These are phyloP conservation scores for Paramuricea clavata DNA, from an alignment of 92 coral and sea anemone genomes.

Conservation along the genomic window DNA sequence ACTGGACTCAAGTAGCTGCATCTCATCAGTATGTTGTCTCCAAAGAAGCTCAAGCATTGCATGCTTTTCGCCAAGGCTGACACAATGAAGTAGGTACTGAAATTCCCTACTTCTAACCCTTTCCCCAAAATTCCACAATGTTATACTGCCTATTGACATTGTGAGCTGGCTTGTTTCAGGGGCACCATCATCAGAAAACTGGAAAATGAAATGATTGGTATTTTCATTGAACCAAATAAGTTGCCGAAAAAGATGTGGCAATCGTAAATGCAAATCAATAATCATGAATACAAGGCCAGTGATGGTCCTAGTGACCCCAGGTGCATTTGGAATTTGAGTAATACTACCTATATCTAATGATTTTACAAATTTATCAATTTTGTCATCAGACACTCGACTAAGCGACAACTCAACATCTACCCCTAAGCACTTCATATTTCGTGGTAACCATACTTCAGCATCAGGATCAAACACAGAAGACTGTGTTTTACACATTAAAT, in stretches of 20 bases:
- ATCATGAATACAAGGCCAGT: constrained; percentile 68
- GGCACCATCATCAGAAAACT: constrained; percentile 51
- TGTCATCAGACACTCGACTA: neutral
- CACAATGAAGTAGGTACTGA: neutral
- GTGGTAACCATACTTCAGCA: constrained; percentile 57
- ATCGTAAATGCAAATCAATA: constrained; percentile 54
- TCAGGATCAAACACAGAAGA: constrained; percentile 60
- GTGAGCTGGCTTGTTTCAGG: constrained; percentile 48
- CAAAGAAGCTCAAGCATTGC: neutral
- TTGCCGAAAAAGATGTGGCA: constrained; percentile 50
- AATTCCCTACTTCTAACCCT: constrained; percentile 8
- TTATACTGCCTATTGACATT: constrained; percentile 16
- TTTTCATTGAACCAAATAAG: constrained; percentile 64
- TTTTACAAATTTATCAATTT: neutral
- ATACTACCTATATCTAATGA: constrained; percentile 26
- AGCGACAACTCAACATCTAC: constrained; percentile 6
- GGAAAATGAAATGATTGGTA: constrained; percentile 65
- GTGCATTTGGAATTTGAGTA: constrained; percentile 48
- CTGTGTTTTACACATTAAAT: constrained; percentile 19
- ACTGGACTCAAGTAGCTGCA: neutral
- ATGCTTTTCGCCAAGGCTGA: neutral
- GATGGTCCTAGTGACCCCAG: constrained; percentile 66
- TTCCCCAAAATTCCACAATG: constrained; percentile 41
- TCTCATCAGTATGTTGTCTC: neutral
- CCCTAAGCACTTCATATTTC: constrained; percentile 60